phyloP scores from a whole-genome alignment of 2,888 invertebrate genomes.

The Uropetala carovei region DNA sequence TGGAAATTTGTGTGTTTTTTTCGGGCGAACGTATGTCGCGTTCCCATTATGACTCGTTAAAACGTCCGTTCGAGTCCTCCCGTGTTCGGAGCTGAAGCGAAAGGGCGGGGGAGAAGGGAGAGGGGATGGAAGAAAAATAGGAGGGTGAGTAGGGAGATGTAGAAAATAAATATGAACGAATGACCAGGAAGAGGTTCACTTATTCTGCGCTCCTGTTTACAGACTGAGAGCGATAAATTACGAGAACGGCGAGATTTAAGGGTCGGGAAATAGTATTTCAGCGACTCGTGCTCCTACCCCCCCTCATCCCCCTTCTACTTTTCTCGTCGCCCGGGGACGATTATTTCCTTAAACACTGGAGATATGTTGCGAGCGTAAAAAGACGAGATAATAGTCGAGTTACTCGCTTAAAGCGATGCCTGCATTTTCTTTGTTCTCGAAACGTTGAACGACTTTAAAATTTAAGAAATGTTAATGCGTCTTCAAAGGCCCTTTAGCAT shows the following conservation, averaged over 20 bases:
- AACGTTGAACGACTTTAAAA: too few relatives aligned
- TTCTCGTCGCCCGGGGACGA: constrained; percentile 13
- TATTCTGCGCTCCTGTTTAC: constrained; percentile 59
- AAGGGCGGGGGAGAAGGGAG: neutral
- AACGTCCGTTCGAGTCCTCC: constrained; percentile 39
- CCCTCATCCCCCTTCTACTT: neutral
- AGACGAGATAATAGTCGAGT: too few relatives aligned
- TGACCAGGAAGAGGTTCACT: constrained; percentile 53
- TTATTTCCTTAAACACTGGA: constrained; percentile 41
- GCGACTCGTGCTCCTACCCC: constrained; percentile 38
- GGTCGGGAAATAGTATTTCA: constrained; percentile 34
- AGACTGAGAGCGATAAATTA: constrained; percentile 55
- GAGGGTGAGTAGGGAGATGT: neutral
- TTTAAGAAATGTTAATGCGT: too few relatives aligned
- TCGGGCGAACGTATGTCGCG: constrained; percentile 54
- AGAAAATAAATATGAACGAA: constrained; percentile 62
- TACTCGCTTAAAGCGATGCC: too few relatives aligned
- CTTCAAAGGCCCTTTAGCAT: too few relatives aligned
- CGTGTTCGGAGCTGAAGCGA: neutral
- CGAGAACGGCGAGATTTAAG: constrained; percentile 52
- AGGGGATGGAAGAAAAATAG: neutral
- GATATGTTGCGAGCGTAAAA: neutral
- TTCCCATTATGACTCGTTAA: constrained; percentile 55
- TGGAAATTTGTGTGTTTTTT: constrained; percentile 61
- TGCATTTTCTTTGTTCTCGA: too few relatives aligned